Conservation (phyloP, 2,797 vertebrate genomes). For the Pangasius macronema region DNA sequence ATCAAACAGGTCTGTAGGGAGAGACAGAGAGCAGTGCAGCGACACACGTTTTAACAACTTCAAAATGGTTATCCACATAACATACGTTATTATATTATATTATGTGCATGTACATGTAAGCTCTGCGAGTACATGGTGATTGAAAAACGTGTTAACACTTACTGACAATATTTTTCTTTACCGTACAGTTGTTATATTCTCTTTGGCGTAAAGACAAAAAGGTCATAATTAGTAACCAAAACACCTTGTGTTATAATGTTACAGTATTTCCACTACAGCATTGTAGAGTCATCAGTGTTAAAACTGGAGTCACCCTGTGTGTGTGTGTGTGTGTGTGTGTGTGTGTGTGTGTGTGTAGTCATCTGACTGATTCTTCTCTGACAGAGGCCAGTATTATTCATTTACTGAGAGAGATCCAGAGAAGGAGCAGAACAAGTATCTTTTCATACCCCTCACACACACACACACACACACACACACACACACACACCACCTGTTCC, state of each 20-base stretch:
- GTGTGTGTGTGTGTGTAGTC: constrained; percentile 52
- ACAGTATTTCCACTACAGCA: background rate
- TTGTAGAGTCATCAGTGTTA: background rate
- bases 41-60: background rate
- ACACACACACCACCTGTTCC: constrained; percentile 60
- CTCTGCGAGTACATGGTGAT: background rate
- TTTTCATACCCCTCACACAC: constrained; percentile 64
- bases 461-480: constrained; percentile 62
- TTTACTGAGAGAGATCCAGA: constrained; percentile 66
- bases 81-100: no score
- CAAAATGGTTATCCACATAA: background rate
- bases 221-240: background rate
- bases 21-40: constrained; percentile 15
- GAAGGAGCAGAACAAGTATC: constrained; percentile 66
- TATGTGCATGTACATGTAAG: background rate
- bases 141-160: background rate
- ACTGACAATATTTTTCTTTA: background rate
- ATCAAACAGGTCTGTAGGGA: constrained; percentile 89
- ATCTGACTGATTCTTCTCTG: constrained; percentile 59
- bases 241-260: background rate
- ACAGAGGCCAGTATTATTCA: constrained; percentile 75
- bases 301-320: background rate
- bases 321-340: constrained; percentile 46
- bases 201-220: background rate
- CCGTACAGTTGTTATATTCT: background rate